A percentile compares a stretch with the other conserved stretches of the same genome.
Evolutionary conservation across 2,888 invertebrate species (phyloP).

Genomic region (Aricia artaxerxes): DNA sequence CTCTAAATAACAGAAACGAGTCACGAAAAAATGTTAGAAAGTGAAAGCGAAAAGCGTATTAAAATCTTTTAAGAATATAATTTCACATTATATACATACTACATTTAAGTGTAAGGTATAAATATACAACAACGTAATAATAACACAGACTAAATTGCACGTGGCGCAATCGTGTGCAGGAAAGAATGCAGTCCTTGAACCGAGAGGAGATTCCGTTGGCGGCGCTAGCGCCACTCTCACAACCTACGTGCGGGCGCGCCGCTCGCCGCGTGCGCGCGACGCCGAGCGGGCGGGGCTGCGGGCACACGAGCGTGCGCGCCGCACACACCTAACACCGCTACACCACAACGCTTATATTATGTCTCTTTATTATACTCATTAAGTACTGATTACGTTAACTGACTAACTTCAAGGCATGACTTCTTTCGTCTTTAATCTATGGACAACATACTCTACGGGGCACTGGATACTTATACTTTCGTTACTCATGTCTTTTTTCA

Average conservation of each 20-base stretch:
- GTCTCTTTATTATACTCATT: slow-evolving; percentile 67
- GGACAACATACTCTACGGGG: slow-evolving; percentile 78
- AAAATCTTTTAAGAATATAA: slow-evolving; percentile 75
- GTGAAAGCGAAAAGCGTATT: slow-evolving; percentile 80
- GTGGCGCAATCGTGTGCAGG: slow-evolving; percentile 76
- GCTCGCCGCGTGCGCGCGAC: slow-evolving; percentile 30
- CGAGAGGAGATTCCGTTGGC: slow-evolving; percentile 75
- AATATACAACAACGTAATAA: slow-evolving; percentile 80
- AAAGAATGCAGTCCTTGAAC: slow-evolving; percentile 76
- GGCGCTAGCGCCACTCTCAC: slow-evolving; percentile 60
- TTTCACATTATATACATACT: slow-evolving; percentile 79
- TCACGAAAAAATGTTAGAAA: slow-evolving; percentile 75
- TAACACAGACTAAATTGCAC: slow-evolving; percentile 81
- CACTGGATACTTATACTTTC: slow-evolving; percentile 77
- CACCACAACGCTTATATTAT: slow-evolving; percentile 65
- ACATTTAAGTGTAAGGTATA: slow-evolving; percentile 75
- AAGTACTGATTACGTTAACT: slow-evolving; percentile 77
- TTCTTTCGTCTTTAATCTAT: slow-evolving; percentile 75
- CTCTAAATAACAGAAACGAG: slow-evolving; percentile 80
- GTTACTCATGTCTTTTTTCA: slow-evolving; percentile 51
- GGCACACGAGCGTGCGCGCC: slow-evolving; percentile 35
- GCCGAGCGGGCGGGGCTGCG: slow-evolving; percentile 34
- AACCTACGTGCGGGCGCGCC: slow-evolving; percentile 56
- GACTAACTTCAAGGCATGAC: slow-evolving; percentile 79
- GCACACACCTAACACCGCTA: slow-evolving; percentile 54